Base-by-base conservation (phyloP, 2,888 invertebrate genomes). In the Lasius fuliginosus region DNA sequence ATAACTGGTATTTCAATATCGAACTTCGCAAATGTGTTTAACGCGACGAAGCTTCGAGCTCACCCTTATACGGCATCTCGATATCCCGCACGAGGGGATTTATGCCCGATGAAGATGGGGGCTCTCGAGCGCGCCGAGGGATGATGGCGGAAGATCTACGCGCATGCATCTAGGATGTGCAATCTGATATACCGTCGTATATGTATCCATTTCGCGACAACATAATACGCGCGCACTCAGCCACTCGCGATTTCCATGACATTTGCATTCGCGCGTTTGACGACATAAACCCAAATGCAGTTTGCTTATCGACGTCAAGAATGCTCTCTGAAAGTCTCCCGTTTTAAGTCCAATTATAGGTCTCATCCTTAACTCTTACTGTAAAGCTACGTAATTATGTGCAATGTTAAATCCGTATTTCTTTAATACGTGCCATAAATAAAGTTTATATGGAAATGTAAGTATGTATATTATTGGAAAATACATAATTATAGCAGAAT, bases 151-250 rank as follows among this genome's bases (percentile, higher is more conserved):
- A 76, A 56, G 64, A 84, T 77, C 87, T 87, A 77, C 46, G 77
- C 40, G 82, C 86, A 77, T 89, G 88, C 88, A 86, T 76, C 82
- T 77, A 83, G 58, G 58, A 58, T 46, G 69, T 58, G 64, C 75
- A 83, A 73, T 49, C 64, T 73, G 69, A 67, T 83, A 83, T 65
- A n/a, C n/a, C 74, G 8, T 15, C 6, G 23, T 56, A 75, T 33
- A 30, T 62, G 49, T 86, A 73, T 62, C 69, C 62, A 82, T 82
- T 73, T 18, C 58, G 56, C 49, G 81, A 49, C 64, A 42, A 62
- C 62, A 40, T 75, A 67, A 67, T 23, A 49, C 68, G 33, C 49
- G 69, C 33, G 8, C 2, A 60, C 23, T 62, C 18, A 76, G 75
- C 64, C 46, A 49, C 60, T 30, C 30, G 49, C 42, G 46, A 82